These are phyloP conservation scores for Carettochelys insculpta DNA, from an alignment of 2,113 vertebrate species.

Conservation along the genomic window DNA sequence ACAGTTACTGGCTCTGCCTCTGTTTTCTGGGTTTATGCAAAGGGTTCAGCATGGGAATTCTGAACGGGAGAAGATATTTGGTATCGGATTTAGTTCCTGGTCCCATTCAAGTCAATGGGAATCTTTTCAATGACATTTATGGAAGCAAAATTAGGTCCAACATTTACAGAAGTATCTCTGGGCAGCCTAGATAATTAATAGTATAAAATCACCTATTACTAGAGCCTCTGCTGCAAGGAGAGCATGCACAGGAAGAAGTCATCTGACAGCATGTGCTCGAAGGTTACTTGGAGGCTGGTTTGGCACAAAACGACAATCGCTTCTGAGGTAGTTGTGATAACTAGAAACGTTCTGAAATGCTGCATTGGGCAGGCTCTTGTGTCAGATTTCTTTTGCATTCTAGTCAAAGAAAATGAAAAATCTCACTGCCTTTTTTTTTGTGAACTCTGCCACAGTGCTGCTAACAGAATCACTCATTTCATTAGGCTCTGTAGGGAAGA, in stretches of 20 bases:
- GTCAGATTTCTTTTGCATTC: background rate
- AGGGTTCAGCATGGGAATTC: background rate
- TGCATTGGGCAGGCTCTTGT: background rate
- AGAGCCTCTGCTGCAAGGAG: background rate
- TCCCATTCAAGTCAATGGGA: fast-evolving
- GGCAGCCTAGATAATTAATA: background rate
- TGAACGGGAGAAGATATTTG: background rate
- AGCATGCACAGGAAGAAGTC: background rate
- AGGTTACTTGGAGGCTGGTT: background rate
- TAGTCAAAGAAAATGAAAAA: background rate
- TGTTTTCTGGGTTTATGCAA: background rate
- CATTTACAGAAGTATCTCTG: background rate
- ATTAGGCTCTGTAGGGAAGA: background rate
- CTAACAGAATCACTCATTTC: background rate
- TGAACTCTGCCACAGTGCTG: background rate
- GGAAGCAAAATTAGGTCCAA: background rate
- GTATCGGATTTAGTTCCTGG: background rate
- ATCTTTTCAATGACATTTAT: background rate
- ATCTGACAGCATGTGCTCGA: background rate
- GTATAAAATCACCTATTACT: background rate
- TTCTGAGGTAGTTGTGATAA: background rate
- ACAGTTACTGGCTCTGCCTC: background rate
- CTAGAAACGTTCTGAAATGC: background rate
- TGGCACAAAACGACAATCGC: background rate
- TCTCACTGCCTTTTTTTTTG: background rate